These are phyloP conservation scores for Eudemis profundana DNA, from an alignment of 2,888 invertebrate species.

Conservation along the genomic window DNA sequence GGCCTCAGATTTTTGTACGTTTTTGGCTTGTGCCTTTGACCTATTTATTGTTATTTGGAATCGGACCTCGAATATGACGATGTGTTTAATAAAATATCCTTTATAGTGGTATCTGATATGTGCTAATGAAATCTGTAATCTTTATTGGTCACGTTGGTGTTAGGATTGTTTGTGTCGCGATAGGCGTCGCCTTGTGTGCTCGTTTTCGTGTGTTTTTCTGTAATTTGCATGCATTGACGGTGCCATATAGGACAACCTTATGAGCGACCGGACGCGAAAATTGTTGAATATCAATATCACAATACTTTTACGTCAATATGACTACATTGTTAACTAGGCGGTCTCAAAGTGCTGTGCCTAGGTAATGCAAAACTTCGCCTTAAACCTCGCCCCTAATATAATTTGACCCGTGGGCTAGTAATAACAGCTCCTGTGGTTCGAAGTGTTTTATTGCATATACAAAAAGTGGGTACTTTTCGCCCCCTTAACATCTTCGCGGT, in stretches of 20 bases:
- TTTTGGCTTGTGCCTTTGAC: slow-evolving; percentile 37
- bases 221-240: neutral
- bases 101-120: slow-evolving; percentile 32
- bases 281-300: no score
- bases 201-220: neutral
- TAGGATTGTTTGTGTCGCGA: neutral
- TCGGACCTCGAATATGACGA: slow-evolving; percentile 31
- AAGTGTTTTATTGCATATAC: no score
- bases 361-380: no score
- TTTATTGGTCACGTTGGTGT: slow-evolving; percentile 18
- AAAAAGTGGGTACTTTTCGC: no score
- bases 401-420: no score
- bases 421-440: no score
- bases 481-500: no score
- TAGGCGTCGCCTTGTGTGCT: neutral
- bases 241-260: neutral
- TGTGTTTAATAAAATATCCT: slow-evolving; percentile 26
- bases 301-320: no score
- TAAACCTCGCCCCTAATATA: no score
- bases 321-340: no score
- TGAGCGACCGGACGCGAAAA: neutral
- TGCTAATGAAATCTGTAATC: slow-evolving; percentile 31
- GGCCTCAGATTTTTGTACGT: neutral
- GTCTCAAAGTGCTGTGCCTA: no score
- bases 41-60: slow-evolving; percentile 35